Base-by-base conservation (phyloP, 2,888 invertebrate species). In the Cheilosia soror region DNA sequence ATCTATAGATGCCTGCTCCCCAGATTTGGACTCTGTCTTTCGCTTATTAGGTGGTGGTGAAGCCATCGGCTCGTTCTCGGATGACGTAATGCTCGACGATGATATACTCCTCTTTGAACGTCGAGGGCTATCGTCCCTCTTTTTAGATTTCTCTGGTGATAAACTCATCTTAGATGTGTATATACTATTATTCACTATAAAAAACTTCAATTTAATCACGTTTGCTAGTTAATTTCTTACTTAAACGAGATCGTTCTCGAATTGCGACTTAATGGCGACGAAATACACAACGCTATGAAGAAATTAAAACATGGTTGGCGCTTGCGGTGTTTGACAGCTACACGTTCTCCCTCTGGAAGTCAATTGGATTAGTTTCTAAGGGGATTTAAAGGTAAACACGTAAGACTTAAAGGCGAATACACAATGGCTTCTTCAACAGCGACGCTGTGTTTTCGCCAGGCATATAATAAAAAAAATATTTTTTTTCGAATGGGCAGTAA, bases 381-480 rank as follows among this genome's bases (percentile, higher is more conserved):
- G 0, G 4, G 5, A 40, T 9, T 40, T 60, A 25, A n/a, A 13
- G 6, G 25, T 13, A 27, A 25, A 60, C 2, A 40, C 40, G 25
- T 51, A 62, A 9, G n/a, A 62, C 44, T 6, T 37, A 13, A 37
- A 11, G 47, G 31, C 37, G 49, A 65, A 20, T 65, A 51, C n/a
- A 51, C 47, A 63, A 63, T 63, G 27, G 47, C 63, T 44, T 60
- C 60, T 44, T 63, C 63, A 42, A 44, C 44, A 62, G 62, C 62
- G 44, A 62, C 29, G 27, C 42, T 53, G 29, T 60, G 44, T 47
- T 37, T 37, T 57, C 55, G 15, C 55, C n/a, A 55, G 55, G 55
- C 55, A 55, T 13, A 25, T 63, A 65, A 65, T 40, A 20, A n/a
- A n/a, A n/a, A n/a, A n/a, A n/a, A n/a, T n/a, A n/a, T n/a, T n/a